These are phyloP conservation scores for Pristionchus japonicus DNA, from an alignment of 2,888 invertebrate species.

Conservation along the genomic window DNA sequence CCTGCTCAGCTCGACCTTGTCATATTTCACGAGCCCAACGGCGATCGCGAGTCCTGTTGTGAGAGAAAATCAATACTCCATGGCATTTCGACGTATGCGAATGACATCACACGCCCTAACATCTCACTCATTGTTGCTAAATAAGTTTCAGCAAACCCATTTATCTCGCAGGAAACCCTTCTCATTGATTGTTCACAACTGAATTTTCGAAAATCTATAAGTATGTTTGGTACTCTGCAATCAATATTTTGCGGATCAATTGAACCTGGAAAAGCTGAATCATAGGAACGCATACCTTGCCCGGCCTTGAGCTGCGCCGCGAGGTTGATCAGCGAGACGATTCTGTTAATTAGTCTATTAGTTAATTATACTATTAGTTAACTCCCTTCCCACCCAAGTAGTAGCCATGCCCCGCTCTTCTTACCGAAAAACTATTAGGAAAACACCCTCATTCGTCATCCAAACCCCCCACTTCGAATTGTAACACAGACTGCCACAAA, in stretches of 20 bases:
- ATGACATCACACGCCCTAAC: no score
- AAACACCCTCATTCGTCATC: no score
- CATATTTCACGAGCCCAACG: constrained; percentile 83
- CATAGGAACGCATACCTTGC: constrained; percentile 58
- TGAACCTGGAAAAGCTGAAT: background rate
- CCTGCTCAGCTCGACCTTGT: constrained; percentile 78
- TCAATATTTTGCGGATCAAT: background rate
- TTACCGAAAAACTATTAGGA: no score
- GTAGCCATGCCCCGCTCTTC: no score
- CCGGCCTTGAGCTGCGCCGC: constrained; percentile 91
- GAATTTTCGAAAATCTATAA: no score
- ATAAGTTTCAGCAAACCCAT: background rate
- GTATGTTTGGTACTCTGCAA: no score
- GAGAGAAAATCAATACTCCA: no score
- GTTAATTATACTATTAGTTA: no score
- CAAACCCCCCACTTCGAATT: no score
- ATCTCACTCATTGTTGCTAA: background rate
- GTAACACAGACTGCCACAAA: no score
- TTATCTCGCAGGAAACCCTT: background rate
- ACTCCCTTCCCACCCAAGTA: no score
- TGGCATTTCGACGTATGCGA: no score
- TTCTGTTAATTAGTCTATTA: constrained; percentile 36
- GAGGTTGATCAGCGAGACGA: constrained; percentile 88
- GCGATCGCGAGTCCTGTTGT: constrained; percentile 89
- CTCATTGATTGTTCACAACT: background rate